Conservation (phyloP, 2,113 vertebrate species). For the Dolichotis patagonum region DNA sequence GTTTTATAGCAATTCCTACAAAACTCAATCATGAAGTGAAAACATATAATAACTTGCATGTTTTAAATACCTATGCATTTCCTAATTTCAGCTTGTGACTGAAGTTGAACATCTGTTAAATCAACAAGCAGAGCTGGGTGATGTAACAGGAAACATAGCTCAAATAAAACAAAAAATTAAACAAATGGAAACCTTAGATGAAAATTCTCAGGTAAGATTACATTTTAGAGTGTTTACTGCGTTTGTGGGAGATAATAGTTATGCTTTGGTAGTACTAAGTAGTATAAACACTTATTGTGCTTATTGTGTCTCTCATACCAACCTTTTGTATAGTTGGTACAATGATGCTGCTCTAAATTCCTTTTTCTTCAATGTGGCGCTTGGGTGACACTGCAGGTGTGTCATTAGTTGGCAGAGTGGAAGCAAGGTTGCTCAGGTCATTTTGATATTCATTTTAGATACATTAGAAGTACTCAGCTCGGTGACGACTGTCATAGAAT, state of each 20-base stretch:
- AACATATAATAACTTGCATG: slow-evolving; percentile 57
- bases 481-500: not conserved
- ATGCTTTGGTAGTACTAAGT: not conserved
- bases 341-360: not conserved
- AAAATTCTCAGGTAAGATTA: slow-evolving; percentile 90
- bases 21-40: not conserved
- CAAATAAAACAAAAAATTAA: slow-evolving; percentile 92
- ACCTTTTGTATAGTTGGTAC: not conserved
- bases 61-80: slow-evolving; percentile 66
- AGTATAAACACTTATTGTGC: not conserved
- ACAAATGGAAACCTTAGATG: slow-evolving; percentile 89
- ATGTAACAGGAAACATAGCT: slow-evolving; percentile 87
- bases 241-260: not conserved
- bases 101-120: slow-evolving; percentile 89
- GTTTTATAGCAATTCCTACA: not conserved
- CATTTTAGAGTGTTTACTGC: not conserved
- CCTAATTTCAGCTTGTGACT: slow-evolving; percentile 88
- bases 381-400: not conserved
- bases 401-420: not conserved
- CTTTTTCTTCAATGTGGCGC: not conserved
- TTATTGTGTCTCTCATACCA: not conserved
- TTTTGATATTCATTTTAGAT: not conserved
- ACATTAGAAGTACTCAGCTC: not conserved
- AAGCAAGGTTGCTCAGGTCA: not conserved
- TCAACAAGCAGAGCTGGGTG: slow-evolving; percentile 89